phyloP scores from a whole-genome alignment of 2,113 vertebrate genomes.

The Macquaria australasica region DNA sequence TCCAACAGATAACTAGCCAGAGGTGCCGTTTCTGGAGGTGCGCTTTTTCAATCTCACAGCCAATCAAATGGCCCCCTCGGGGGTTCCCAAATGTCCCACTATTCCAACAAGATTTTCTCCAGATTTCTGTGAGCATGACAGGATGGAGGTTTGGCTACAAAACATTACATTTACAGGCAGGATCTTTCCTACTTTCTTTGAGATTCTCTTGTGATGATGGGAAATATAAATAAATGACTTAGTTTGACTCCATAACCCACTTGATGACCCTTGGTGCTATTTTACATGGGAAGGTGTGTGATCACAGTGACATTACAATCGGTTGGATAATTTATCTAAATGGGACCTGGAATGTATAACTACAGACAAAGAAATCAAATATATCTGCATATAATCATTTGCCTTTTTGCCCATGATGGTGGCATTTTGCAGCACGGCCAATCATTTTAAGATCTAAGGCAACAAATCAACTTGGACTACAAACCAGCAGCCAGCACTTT shows the following conservation, averaged over 20 bases:
- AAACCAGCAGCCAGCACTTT: not conserved
- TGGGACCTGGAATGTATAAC: not conserved
- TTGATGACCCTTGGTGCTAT: not conserved
- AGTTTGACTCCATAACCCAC: not conserved
- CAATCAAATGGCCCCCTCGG: slow-evolving; percentile 1
- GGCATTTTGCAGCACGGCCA: not conserved
- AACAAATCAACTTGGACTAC: not conserved
- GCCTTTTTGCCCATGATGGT: not conserved
- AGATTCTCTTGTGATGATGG: not conserved
- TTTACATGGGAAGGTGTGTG: not conserved
- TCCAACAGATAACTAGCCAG: not conserved
- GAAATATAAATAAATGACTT: not conserved
- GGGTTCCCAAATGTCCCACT: not conserved
- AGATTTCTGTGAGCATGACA: not conserved
- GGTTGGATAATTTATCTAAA: not conserved
- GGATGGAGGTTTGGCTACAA: not conserved
- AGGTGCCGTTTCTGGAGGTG: not conserved
- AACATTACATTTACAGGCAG: not conserved
- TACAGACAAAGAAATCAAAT: not conserved
- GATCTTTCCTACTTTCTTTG: not conserved
- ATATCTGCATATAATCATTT: not conserved
- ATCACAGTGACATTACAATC: not conserved
- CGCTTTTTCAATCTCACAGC: not conserved
- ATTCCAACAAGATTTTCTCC: not conserved
- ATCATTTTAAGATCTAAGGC: not conserved